Evolutionary conservation across 35 echinoderm and acorn worm genomes (phyloP).

Genomic region (Heliocidaris tuberculata): DNA sequence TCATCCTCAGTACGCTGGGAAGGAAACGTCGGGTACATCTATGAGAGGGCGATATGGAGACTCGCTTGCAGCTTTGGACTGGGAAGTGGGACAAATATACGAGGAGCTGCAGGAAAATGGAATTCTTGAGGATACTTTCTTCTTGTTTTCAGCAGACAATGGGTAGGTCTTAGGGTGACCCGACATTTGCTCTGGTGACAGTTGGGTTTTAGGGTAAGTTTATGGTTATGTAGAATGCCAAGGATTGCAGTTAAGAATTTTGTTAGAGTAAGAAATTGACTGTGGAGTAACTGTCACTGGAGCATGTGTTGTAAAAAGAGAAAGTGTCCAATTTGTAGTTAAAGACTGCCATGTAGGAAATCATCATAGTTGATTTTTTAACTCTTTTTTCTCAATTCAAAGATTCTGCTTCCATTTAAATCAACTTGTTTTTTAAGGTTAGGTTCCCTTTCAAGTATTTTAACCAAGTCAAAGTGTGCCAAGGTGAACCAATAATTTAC

Average conservation of each 20-base stretch:
- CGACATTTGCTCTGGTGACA: too few relatives aligned
- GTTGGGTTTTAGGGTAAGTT: too few relatives aligned
- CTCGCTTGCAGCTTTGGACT: slow-evolving; percentile 71
- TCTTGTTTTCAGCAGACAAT: slow-evolving; percentile 87
- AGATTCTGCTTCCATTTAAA: background rate
- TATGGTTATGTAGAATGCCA: too few relatives aligned
- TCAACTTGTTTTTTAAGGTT: background rate
- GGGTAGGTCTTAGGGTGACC: slow-evolving; percentile 61
- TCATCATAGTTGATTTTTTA: background rate
- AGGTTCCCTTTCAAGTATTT: too few relatives aligned
- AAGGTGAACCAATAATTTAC: too few relatives aligned
- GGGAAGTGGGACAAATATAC: slow-evolving; percentile 71
- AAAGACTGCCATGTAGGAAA: background rate
- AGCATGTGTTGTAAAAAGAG: background rate
- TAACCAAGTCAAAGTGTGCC: too few relatives aligned
- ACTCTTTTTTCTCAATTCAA: too few relatives aligned
- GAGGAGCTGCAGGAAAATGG: slow-evolving; percentile 55
- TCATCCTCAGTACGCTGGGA: slow-evolving; percentile 72
- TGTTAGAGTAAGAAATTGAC: too few relatives aligned
- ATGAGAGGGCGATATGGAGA: slow-evolving; percentile 76
- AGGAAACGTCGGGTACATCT: slow-evolving; percentile 68
- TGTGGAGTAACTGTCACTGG: too few relatives aligned
- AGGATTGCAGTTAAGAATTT: background rate
- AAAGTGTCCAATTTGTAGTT: background rate
- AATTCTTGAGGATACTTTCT: slow-evolving; percentile 68